Conservation (phyloP, 2,113 vertebrate genomes). For the Pagrus major region DNA sequence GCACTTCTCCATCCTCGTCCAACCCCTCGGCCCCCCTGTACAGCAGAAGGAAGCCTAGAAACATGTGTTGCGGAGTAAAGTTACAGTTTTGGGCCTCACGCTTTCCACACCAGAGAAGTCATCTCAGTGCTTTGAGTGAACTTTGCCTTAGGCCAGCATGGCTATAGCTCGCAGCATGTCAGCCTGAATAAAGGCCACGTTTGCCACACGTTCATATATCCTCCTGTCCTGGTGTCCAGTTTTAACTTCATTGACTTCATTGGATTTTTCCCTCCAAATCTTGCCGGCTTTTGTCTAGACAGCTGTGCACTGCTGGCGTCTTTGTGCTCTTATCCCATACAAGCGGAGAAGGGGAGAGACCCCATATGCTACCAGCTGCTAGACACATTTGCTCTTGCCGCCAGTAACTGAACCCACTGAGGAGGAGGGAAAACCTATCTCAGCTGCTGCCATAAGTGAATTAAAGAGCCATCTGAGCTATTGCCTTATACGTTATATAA, state of each 20-base stretch:
- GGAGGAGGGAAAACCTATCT: slow-evolving; percentile 38
- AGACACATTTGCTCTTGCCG: slow-evolving; percentile 67
- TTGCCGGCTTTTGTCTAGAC: slow-evolving; percentile 78
- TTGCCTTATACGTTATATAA: slow-evolving; percentile 42
- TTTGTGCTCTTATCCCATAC: slow-evolving; percentile 69
- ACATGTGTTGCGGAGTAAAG: slow-evolving; percentile 65
- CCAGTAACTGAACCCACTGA: slow-evolving; percentile 61
- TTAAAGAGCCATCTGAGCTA: slow-evolving; percentile 62
- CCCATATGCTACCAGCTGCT: slow-evolving; percentile 80
- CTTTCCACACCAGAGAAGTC: slow-evolving; percentile 18
- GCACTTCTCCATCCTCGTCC: slow-evolving; percentile 45
- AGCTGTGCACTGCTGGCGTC: slow-evolving; percentile 77
- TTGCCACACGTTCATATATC: slow-evolving; percentile 17
- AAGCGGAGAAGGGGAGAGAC: slow-evolving; percentile 38
- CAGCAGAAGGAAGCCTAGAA: slow-evolving; percentile 55
- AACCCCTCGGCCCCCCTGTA: slow-evolving; percentile 36
- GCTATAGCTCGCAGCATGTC: slow-evolving; percentile 7
- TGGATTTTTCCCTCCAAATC: slow-evolving; percentile 58
- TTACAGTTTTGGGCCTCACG: slow-evolving; percentile 50
- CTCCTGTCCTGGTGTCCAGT: slow-evolving; percentile 45
- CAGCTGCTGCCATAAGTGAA: slow-evolving; percentile 56
- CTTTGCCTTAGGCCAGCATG: slow-evolving; percentile 25
- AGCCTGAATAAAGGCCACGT: neutral
- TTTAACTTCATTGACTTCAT: slow-evolving; percentile 48
- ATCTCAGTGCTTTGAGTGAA: slow-evolving; percentile 22